Percentiles rank a stretch among this genome's conserved stretches.
phyloP scores from a whole-genome alignment of 2,113 vertebrate species.

The Eubucco bourcierii region DNA sequence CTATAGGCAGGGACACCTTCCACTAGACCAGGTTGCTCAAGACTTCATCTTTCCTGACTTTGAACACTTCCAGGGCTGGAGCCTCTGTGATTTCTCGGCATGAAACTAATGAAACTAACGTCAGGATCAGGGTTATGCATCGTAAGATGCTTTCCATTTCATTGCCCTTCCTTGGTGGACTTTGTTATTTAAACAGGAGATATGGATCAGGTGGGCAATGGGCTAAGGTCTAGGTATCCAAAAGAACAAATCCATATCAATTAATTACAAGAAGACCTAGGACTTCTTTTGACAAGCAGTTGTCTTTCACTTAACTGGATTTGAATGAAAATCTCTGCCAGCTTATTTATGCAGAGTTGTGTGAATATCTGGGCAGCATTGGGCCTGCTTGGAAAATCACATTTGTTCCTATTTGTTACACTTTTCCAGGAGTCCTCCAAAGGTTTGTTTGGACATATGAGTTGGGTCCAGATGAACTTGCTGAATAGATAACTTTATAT shows the following conservation, averaged over 20 bases:
- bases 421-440: slow-evolving; percentile 15
- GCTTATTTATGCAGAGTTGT: neutral
- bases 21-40: no score
- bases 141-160: neutral
- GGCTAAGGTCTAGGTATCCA: neutral
- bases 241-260: neutral
- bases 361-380: neutral
- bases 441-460: neutral
- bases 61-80: no score
- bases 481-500: neutral
- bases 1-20: no score
- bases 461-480: neutral
- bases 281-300: neutral
- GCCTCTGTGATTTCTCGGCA: no score
- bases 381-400: neutral
- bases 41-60: no score
- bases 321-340: neutral
- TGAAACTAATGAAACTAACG: no score
- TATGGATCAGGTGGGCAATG: neutral
- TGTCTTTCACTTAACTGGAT: neutral
- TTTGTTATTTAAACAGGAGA: neutral
- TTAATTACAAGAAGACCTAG: neutral
- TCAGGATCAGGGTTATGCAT: neutral
- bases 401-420: neutral
- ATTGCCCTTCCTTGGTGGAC: neutral